These are phyloP conservation scores for Vulpes ferrilata DNA, from an alignment of 2,113 vertebrate genomes.

Conservation along the genomic window DNA sequence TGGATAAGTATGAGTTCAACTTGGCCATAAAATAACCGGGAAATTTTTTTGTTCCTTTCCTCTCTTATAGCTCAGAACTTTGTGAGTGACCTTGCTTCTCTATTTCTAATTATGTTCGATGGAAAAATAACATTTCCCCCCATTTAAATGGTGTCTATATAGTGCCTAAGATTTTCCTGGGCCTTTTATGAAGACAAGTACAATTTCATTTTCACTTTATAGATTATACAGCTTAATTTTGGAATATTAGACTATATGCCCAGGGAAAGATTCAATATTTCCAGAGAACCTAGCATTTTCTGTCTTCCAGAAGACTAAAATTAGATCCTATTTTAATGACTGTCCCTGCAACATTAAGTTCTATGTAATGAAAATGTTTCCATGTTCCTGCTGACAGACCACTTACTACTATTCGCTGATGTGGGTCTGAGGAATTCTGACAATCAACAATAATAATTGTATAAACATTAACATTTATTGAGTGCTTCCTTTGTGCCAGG, in stretches of 20 bases:
- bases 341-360: constrained; percentile 41
- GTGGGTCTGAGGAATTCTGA: constrained; percentile 55
- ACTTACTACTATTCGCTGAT: constrained; percentile 47
- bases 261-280: constrained; percentile 68
- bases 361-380: constrained; percentile 60
- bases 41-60: background rate
- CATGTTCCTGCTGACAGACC: constrained; percentile 53
- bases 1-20: constrained; percentile 80
- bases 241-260: constrained; percentile 64
- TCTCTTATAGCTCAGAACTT: constrained; percentile 47
- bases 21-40: constrained; percentile 69
- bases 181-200: constrained; percentile 42
- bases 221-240: constrained; percentile 65
- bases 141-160: constrained; percentile 27
- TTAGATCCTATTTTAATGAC: constrained; percentile 69
- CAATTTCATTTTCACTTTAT: constrained; percentile 67
- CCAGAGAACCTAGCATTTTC: constrained; percentile 62
- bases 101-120: constrained; percentile 62
- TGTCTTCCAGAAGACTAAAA: constrained; percentile 59
- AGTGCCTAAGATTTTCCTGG: constrained; percentile 51
- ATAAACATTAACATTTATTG: constrained; percentile 50
- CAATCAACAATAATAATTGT: constrained; percentile 50
- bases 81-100: constrained; percentile 62
- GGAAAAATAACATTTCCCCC: constrained; percentile 31
- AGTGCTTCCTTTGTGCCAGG: constrained; percentile 39